Evolutionary conservation across 2,888 invertebrate genomes (phyloP), one percentile per base, ranked within the genome.

Genomic region (Drosophila nigricruria): DNA sequence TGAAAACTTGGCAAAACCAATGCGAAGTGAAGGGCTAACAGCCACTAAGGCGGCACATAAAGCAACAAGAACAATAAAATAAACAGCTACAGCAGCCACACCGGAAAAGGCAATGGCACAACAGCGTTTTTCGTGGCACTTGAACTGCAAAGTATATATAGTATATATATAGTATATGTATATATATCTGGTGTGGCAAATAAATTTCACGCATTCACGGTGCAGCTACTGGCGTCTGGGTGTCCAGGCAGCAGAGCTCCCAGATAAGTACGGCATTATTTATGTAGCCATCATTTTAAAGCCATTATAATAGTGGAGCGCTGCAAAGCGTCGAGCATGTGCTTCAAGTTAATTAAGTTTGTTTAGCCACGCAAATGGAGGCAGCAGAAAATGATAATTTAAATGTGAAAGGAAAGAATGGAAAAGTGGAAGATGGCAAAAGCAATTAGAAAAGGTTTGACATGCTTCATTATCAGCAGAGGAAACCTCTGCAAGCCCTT

Each of bases 371-470:
- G 65, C 52, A 49, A 74, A 57, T 57, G 78, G 47, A 61, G 54
- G 38, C 38, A 27, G 62, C 38, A 54, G 62, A 65, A 68, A 47
- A 43, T 34, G 56, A 62, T 71, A 36, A 61, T 43, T 50, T 42
- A 53, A 56, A 27, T 53, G 12, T 18, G 25, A 53, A 53, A n/a
- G 6, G 5, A 49, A 18, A 47, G 40, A 50, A 42, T 14, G 20
- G 16, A 38, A 36, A 67, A 71, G 47, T 42, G 36, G 18, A 5
- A 16, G 14, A n/a, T 38, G 23, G 18, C 20, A 63, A 80, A 62
- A 62, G 60, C 66, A 80, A 79, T 86, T 81, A 73, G 63, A 76
- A 85, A 64, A 56, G 56, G 78, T 69, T 76, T 78, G 75, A 61
- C 62, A 50, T 57, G 53, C 25, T 38, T 54, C 40, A 49, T 50